Evolutionary conservation across 2,113 vertebrate genomes (phyloP).

Genomic region (Nematolebias whitei): DNA sequence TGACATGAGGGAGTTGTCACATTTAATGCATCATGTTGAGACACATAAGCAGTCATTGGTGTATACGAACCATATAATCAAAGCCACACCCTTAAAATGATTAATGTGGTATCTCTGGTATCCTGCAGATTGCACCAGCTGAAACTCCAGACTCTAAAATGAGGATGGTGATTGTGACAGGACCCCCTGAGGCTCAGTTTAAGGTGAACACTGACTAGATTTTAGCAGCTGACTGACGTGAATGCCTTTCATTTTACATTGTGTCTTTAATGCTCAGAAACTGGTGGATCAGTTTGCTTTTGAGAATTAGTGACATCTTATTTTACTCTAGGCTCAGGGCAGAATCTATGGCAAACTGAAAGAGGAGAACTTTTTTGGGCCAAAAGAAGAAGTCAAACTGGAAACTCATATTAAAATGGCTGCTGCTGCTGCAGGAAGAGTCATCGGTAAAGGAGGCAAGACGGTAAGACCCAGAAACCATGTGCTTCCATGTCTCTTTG

Average conservation of each 20-base stretch:
- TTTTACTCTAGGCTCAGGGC: conserved; percentile 85
- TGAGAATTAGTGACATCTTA: background rate
- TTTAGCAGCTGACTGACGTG: background rate
- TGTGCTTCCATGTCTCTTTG: background rate
- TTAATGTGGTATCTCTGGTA: background rate
- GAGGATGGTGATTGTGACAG: conserved; percentile 94
- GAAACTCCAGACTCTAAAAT: conserved; percentile 93
- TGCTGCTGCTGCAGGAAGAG: conserved; percentile 88
- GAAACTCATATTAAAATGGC: conserved; percentile 95
- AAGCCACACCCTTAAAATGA: background rate
- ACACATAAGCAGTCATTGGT: no score
- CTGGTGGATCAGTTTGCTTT: background rate
- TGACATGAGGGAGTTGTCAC: no score
- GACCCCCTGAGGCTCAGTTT: conserved; percentile 95
- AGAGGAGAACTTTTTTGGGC: conserved; percentile 94
- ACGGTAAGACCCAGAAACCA: conserved; percentile 79
- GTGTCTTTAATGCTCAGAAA: background rate
- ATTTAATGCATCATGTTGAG: no score
- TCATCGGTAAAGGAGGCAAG: conserved; percentile 95
- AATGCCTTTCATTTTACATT: background rate
- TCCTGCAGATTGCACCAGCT: conserved; percentile 88
- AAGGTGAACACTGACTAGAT: conserved; percentile 81
- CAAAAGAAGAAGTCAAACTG: conserved; percentile 94
- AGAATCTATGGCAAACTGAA: conserved; percentile 95
- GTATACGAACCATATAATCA: no score